Base-by-base conservation (phyloP, 2,113 vertebrate species). In the Pachycephala philippinensis region DNA sequence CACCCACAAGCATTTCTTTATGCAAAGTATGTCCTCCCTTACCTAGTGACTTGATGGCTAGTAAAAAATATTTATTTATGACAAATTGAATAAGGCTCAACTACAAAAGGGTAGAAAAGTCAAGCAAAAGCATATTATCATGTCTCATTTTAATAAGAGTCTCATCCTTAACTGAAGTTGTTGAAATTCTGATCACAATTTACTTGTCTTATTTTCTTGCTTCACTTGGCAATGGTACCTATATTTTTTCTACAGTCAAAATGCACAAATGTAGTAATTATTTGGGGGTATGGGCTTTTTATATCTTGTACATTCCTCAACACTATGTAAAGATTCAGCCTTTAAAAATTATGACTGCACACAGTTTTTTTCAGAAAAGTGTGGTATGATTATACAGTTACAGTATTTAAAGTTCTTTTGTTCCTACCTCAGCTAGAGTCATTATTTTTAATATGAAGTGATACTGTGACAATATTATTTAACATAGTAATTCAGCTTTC, bases 361-460 rank as follows among this genome's bases (percentile, higher is more conserved):
- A 68, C 49, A 72, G 40, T 40, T 52, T 90, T 95, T 95, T 85
- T 88, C 27, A 9, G 37, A 31, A 68, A 86, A 71, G 8, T 93
- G 31, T 57, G 8, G 12, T 84, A 65, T 76, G 53, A 7, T 65
- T 45, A 13, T 57, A 37, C 9, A 87, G n/a, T 59, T 70, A 47
- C 31, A 54, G 11, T 64, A 52, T 86, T 89, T 77, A 50, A 80
- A 80, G 54, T 24, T 88, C 15, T 69, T 95, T 63, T 72, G 57
- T 91, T 79, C 90, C 50, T 89, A 59, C 75, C 66, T 81, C 33
- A 56, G 44, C 68, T 90, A 90, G 27, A 44, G 52, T 80, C 2
- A 75, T 56, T 91, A 52, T 85, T 94, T 94, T 84, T 85, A 50
- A 83, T 96, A 66, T 87, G 71, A 95, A 91, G 22, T 60, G 61